Evolutionary conservation across 2,113 vertebrate species (phyloP).

Genomic region (Brachionichthys hirsutus): DNA sequence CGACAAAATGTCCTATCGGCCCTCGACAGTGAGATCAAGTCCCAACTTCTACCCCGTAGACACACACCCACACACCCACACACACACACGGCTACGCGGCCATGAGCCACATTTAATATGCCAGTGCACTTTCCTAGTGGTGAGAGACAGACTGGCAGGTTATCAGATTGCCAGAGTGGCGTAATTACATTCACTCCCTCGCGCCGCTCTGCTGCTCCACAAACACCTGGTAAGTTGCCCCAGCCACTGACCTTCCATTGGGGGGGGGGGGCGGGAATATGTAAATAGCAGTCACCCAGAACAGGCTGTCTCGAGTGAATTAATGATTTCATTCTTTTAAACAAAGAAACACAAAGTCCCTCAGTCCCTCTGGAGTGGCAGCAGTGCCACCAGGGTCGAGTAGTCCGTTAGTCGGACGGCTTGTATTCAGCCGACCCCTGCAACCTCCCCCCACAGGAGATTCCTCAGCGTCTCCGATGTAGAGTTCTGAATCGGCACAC

Average conservation of each 20-base stretch:
- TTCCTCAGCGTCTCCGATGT: slow-evolving; percentile 63
- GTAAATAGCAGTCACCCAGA: slow-evolving; percentile 33
- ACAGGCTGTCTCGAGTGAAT: slow-evolving; percentile 17
- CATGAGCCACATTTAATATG: slow-evolving; percentile 64
- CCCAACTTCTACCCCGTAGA: neutral
- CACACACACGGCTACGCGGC: too few relatives aligned
- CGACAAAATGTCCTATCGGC: too few relatives aligned
- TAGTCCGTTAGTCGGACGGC: neutral
- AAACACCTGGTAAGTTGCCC: slow-evolving; percentile 67
- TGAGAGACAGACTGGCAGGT: slow-evolving; percentile 69
- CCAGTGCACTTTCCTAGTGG: slow-evolving; percentile 53
- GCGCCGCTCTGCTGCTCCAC: slow-evolving; percentile 56
- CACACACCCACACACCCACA: slow-evolving; percentile 11
- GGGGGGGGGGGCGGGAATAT: slow-evolving; percentile 20
- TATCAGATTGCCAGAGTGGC: slow-evolving; percentile 67
- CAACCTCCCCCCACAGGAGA: slow-evolving; percentile 28
- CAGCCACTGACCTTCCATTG: slow-evolving; percentile 57
- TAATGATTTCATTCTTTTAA: slow-evolving; percentile 6
- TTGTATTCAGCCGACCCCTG: neutral
- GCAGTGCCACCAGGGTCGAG: neutral
- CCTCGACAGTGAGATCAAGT: too few relatives aligned
- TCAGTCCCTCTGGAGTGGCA: neutral
- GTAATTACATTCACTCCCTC: slow-evolving; percentile 69
- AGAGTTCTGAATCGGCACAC: slow-evolving; percentile 67
- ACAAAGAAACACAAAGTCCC: slow-evolving; percentile 12